Conservation (phyloP, 2,113 vertebrate species). For the Ophiodon elongatus region DNA sequence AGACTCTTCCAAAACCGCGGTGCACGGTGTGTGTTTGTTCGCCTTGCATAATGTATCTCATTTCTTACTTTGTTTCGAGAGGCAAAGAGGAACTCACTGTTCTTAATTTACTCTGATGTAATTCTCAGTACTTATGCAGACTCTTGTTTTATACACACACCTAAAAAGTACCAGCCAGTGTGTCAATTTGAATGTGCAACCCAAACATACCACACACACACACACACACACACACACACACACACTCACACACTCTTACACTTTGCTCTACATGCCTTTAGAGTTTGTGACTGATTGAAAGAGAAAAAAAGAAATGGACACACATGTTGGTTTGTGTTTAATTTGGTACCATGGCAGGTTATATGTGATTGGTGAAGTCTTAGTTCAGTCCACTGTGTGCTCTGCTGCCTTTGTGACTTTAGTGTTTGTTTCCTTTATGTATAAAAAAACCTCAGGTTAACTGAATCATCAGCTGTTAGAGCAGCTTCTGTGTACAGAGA, state of each 20-base stretch:
- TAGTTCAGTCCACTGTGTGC: not conserved
- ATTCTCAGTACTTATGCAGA: too few relatives aligned
- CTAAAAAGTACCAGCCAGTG: not conserved
- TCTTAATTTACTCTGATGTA: not conserved
- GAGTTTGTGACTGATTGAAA: constrained; percentile 7
- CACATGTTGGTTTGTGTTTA: not conserved
- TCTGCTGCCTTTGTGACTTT: not conserved
- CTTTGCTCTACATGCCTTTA: not conserved
- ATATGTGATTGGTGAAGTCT: not conserved
- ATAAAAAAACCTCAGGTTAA: not conserved
- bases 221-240: not conserved
- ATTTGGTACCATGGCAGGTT: not conserved
- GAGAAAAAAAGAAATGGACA: not conserved
- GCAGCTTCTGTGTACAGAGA: constrained; percentile 33
- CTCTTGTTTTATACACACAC: not conserved
- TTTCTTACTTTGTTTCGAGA: constrained; percentile 1
- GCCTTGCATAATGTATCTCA: not conserved
- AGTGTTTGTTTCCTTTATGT: not conserved
- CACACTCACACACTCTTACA: not conserved
- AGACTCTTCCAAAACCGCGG: not conserved
- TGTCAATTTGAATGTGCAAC: constrained; percentile 4
- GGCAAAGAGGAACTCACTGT: constrained; percentile 43
- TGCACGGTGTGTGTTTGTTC: not conserved
- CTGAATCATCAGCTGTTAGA: not conserved
- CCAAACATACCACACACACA: not conserved